These are phyloP conservation scores for Erebia palarica DNA, from an alignment of 2,888 invertebrate species.

Conservation along the genomic window DNA sequence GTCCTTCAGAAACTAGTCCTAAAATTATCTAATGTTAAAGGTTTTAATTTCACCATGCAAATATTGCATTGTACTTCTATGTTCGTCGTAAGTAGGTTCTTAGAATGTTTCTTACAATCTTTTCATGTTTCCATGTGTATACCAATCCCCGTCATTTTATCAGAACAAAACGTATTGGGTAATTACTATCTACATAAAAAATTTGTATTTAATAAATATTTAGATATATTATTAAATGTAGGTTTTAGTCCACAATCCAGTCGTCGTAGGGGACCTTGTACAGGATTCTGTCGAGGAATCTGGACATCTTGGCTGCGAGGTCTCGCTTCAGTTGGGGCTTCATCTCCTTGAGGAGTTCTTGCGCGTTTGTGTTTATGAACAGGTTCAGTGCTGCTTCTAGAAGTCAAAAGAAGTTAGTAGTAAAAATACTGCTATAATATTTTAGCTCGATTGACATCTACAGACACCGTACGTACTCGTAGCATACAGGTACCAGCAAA, in stretches of 20 bases:
- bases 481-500: too few relatives aligned
- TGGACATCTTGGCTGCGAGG: slow-evolving; percentile 87
- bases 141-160: background rate
- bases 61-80: too few relatives aligned
- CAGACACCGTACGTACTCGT: too few relatives aligned
- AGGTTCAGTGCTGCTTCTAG: slow-evolving; percentile 92
- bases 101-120: too few relatives aligned
- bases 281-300: slow-evolving; percentile 89
- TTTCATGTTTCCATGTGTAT: background rate
- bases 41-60: too few relatives aligned
- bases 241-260: slow-evolving; percentile 83
- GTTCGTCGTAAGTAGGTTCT: too few relatives aligned
- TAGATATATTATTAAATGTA: background rate
- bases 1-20: too few relatives aligned
- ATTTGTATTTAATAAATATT: background rate
- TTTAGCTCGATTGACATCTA: too few relatives aligned
- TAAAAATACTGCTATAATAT: too few relatives aligned
- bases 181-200: background rate
- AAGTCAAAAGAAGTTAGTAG: slow-evolving; percentile 32
- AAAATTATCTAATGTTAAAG: too few relatives aligned
- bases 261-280: slow-evolving; percentile 89
- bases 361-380: slow-evolving; percentile 93
- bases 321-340: slow-evolving; percentile 91
- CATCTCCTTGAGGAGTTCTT: slow-evolving; percentile 93
- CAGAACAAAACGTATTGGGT: background rate